Percentiles rank a stretch among this genome's conserved stretches.
phyloP scores from a whole-genome alignment of 2,797 vertebrate species.

The Lemur catta region DNA sequence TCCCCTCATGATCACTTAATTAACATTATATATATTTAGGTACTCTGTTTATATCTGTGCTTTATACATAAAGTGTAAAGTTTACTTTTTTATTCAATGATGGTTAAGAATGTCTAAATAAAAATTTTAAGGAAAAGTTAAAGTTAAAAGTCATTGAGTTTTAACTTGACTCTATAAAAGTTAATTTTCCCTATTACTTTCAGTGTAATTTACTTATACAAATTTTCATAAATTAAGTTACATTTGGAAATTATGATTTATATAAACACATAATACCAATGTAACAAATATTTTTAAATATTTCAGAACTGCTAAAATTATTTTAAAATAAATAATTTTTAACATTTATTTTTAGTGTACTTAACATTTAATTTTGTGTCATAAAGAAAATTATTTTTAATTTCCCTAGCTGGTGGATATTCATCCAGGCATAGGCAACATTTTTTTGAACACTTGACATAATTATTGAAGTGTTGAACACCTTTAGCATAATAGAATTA shows the following conservation, averaged over 20 bases:
- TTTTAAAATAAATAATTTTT: neutral
- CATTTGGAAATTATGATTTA: neutral
- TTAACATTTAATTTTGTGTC: neutral
- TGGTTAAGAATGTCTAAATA: neutral
- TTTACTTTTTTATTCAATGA: neutral
- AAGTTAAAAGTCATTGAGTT: neutral
- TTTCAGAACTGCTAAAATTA: neutral
- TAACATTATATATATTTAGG: neutral
- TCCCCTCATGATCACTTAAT: neutral
- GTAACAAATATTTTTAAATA: neutral
- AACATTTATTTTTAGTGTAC: neutral
- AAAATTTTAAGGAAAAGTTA: neutral
- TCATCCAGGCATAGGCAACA: neutral
- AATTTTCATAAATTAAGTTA: neutral
- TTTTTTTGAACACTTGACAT: neutral
- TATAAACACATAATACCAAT: neutral
- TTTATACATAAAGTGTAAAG: neutral
- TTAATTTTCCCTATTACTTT: neutral
- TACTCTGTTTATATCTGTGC: neutral
- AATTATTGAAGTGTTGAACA: neutral
- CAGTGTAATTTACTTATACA: neutral
- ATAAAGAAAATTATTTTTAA: neutral
- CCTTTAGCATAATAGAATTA: neutral
- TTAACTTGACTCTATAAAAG: neutral
- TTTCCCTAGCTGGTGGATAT: neutral